phyloP scores from a whole-genome alignment of 2,888 invertebrate genomes.

The Philhelius pedissequus region DNA sequence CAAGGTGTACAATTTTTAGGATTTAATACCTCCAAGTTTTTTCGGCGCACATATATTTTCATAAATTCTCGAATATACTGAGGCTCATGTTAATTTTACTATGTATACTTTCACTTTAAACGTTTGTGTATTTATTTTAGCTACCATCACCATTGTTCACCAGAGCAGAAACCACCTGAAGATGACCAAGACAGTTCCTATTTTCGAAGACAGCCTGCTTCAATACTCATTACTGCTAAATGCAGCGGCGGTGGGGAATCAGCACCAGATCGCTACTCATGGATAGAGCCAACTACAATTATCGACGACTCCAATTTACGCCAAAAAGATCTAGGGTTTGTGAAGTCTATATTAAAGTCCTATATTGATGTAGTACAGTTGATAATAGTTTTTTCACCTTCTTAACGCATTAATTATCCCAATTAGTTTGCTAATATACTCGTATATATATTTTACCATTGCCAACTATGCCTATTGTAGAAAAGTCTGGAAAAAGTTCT shows the following conservation, averaged over 20 bases:
- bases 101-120: too few relatives aligned
- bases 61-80: too few relatives aligned
- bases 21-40: too few relatives aligned
- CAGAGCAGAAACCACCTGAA: conserved; percentile 77
- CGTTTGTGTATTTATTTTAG: conserved; percentile 56
- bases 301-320: conserved; percentile 71
- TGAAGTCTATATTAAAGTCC: neutral
- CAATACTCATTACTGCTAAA: conserved; percentile 83
- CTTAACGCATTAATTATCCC: conserved; percentile 34
- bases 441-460: neutral
- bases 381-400: neutral
- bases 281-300: conserved; percentile 65
- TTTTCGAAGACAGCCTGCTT: conserved; percentile 88
- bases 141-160: conserved; percentile 73
- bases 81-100: too few relatives aligned
- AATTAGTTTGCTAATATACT: conserved; percentile 34
- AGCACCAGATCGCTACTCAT: conserved; percentile 50
- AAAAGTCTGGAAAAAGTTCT: conserved; percentile 4
- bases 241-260: conserved; percentile 83
- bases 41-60: too few relatives aligned
- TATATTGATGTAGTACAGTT: conserved; percentile 11
- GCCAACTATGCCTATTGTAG: conserved; percentile 3
- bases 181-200: conserved; percentile 89
- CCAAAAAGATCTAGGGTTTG: conserved; percentile 74
- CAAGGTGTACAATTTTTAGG: too few relatives aligned